Evolutionary conservation across 2,113 vertebrate genomes (phyloP), one percentile per base, ranked within the genome.

Genomic region (Vimba vimba): DNA sequence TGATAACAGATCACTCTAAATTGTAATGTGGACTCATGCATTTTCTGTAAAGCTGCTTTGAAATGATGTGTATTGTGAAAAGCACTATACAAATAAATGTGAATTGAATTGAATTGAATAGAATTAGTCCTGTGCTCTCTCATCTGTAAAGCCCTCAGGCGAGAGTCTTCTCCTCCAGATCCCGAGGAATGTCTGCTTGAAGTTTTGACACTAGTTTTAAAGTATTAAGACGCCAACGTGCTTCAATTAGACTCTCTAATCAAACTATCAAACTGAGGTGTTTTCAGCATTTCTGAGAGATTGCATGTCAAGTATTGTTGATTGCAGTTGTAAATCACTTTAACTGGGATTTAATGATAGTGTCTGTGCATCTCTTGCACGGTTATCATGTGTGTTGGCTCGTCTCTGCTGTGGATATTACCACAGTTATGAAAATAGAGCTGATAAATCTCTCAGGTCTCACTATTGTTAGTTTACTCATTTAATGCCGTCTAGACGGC

Each of bases 201-300:
- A 50, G 30, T 39, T 66, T 59, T 39, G 62, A 43, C 21, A 45
- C 11, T 3, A 5, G 9, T 80, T 55, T 77, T 55, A 36, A 52
- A 82, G 64, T 82, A 55, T 57, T 43, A 73, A 59, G 6, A 83
- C 21, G 7, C 74, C 10, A 62, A 19, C 43, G 5, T 80, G 43
- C 66, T 73, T 81, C 69, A 86, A 69, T 60, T 30, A 73, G 6
- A 23, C 36, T 17, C 52, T 57, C 47, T 2, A 71, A 82, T 64
- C 50, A 36, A 69, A 69, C 45, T 71, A 71, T 57, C 55, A 57
- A 8, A 57, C 19, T 11, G 12, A 13, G 12, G 59, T 21, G 78
- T 27, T 39, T 21, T 7, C 17, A 30, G 3, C 21, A 0, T 11
- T 6, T 13, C 62, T 83, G 80, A 55, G 47, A n/a, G 55, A 55